Conservation (phyloP, 1,140 invertebrate species). For the Pogonus chalceus region DNA sequence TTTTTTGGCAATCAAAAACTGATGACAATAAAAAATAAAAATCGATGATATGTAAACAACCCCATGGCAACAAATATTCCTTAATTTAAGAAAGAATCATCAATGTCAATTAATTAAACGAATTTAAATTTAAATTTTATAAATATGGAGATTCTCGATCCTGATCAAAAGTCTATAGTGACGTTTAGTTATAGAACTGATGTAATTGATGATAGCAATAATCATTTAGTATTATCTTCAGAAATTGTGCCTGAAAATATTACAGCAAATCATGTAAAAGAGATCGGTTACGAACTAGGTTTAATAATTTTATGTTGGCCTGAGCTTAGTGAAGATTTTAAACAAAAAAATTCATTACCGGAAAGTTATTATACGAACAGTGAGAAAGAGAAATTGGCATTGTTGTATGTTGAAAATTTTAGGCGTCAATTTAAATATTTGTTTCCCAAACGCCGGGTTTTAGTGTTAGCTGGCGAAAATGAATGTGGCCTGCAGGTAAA, state of each 20-base stretch:
- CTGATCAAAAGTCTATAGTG: too few relatives aligned
- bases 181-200: too few relatives aligned
- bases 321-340: constrained; percentile 34
- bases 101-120: too few relatives aligned
- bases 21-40: too few relatives aligned
- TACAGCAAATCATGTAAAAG: constrained; percentile 32
- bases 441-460: constrained; percentile 55
- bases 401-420: constrained; percentile 75
- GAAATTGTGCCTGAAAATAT: constrained; percentile 29
- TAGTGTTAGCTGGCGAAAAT: constrained; percentile 68
- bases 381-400: constrained; percentile 64
- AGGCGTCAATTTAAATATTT: constrained; percentile 61
- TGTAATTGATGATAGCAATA: too few relatives aligned
- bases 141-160: too few relatives aligned
- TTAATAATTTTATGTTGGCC: constrained; percentile 43
- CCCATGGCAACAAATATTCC: too few relatives aligned
- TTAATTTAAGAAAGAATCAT: too few relatives aligned
- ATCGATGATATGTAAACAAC: too few relatives aligned
- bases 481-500: constrained; percentile 66
- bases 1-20: too few relatives aligned
- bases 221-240: too few relatives aligned
- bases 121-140: too few relatives aligned
- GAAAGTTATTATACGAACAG: constrained; percentile 59
- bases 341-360: constrained; percentile 49
- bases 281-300: constrained; percentile 38